These are phyloP conservation scores for Coccyzus lansbergi DNA, from an alignment of 2,797 vertebrate species.

Conservation along the genomic window DNA sequence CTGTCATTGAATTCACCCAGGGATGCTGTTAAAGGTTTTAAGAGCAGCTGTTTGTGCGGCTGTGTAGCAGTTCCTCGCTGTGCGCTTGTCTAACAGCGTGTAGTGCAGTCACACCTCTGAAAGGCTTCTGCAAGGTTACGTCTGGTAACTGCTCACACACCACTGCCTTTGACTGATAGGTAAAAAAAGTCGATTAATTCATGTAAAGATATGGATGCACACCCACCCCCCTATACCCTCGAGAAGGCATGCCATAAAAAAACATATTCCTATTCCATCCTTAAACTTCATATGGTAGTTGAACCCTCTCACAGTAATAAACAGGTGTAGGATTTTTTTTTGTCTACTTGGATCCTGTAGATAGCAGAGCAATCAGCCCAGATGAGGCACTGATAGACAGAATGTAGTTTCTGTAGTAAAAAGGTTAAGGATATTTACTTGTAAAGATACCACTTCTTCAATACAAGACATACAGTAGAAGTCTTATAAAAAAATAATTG, in stretches of 20 bases:
- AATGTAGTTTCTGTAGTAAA: conserved; percentile 90
- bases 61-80: rapidly evolving
- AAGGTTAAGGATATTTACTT: conserved; percentile 79
- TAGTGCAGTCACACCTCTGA: background rate
- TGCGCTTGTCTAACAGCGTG: rapidly evolving
- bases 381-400: conserved; percentile 95
- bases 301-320: background rate
- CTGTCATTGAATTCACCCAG: background rate
- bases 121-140: background rate
- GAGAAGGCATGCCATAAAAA: background rate
- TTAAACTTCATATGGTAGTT: background rate
- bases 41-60: background rate
- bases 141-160: background rate
- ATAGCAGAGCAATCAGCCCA: conserved; percentile 95
- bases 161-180: background rate
- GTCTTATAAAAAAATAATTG: background rate
- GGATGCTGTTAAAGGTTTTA: background rate
- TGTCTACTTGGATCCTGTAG: conserved; percentile 94
- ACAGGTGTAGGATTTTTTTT: background rate
- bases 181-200: background rate
- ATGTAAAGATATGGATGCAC: background rate
- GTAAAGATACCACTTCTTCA: background rate
- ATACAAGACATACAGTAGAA: background rate
- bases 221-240: background rate
- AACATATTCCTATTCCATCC: background rate